A percentile compares a stretch with the other conserved stretches of the same genome.
These are phyloP conservation scores for Synergus itoensis DNA, from an alignment of 2,888 invertebrate species.

Conservation along the genomic window DNA sequence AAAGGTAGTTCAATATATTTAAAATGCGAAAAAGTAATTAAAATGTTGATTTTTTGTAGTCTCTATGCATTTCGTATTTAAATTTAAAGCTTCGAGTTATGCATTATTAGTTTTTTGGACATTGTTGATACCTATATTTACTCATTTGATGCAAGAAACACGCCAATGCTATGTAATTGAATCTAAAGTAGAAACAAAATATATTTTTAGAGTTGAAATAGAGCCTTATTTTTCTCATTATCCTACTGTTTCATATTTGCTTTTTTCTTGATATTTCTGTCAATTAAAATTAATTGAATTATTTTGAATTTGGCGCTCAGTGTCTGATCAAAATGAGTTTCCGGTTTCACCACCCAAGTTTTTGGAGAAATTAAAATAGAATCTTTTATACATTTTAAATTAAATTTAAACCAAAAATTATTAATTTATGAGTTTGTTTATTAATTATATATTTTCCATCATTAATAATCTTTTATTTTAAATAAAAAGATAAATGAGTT, in stretches of 20 bases:
- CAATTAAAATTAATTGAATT: no score
- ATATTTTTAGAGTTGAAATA: conserved; percentile 22
- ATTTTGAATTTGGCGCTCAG: no score
- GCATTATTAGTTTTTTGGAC: conserved; percentile 9
- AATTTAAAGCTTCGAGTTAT: conserved; percentile 5
- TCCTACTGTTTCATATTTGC: not conserved
- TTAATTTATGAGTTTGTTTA: not conserved
- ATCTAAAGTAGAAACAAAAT: conserved; percentile 26
- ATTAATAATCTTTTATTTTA: not conserved
- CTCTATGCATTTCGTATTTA: not conserved
- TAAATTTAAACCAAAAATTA: not conserved
- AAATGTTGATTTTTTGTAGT: not conserved
- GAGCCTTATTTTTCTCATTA: not conserved
- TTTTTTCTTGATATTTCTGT: no score
- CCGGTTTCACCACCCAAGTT: not conserved
- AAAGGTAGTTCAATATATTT: no score
- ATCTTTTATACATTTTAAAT: not conserved
- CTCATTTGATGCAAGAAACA: conserved; percentile 1
- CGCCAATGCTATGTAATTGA: conserved; percentile 35
- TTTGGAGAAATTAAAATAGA: not conserved
- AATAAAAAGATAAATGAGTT: not conserved
- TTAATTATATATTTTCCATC: not conserved
- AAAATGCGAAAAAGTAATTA: no score
- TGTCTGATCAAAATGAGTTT: not conserved
- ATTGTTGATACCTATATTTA: not conserved